These are phyloP conservation scores for Drosophila parthenogenetica DNA, from an alignment of 2,888 invertebrate species.

Conservation along the genomic window DNA sequence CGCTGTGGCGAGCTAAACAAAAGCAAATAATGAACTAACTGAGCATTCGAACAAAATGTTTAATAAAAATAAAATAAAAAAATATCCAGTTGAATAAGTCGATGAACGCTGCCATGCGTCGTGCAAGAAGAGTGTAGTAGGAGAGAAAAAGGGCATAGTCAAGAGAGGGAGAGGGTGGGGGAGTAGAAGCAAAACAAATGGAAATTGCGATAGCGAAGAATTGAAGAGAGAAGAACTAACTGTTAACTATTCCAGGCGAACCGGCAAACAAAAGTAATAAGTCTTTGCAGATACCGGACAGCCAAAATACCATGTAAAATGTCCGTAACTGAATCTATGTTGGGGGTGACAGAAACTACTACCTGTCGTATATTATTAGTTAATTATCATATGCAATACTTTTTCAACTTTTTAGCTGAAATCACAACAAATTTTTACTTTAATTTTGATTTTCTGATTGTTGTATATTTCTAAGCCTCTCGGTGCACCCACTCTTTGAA, in stretches of 20 bases:
- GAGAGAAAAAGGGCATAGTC: neutral
- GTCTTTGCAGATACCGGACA: neutral
- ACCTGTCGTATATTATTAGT: too few species aligned
- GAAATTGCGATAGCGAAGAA: constrained; percentile 49
- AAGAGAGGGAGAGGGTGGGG: neutral
- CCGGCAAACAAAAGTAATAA: neutral
- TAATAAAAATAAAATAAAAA: constrained; percentile 67
- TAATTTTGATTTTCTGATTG: too few species aligned
- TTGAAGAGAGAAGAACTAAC: constrained; percentile 47
- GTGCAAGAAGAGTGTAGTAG: constrained; percentile 23
- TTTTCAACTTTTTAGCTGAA: neutral
- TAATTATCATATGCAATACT: too few species aligned
- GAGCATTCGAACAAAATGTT: constrained; percentile 44
- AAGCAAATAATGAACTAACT: constrained; percentile 43
- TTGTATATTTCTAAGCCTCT: neutral
- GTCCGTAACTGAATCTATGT: too few species aligned
- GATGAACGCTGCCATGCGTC: constrained; percentile 55
- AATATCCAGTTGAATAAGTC: constrained; percentile 60
- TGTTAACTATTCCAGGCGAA: constrained; percentile 37
- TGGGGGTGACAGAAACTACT: too few species aligned
- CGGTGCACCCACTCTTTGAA: constrained; percentile 9
- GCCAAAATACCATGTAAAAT: constrained; percentile 12
- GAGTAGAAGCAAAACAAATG: constrained; percentile 25
- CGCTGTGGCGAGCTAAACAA: constrained; percentile 29
- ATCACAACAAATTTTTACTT: too few species aligned